Conservation (phyloP, 1,140 invertebrate genomes). For the Drosophila yakuba region DNA sequence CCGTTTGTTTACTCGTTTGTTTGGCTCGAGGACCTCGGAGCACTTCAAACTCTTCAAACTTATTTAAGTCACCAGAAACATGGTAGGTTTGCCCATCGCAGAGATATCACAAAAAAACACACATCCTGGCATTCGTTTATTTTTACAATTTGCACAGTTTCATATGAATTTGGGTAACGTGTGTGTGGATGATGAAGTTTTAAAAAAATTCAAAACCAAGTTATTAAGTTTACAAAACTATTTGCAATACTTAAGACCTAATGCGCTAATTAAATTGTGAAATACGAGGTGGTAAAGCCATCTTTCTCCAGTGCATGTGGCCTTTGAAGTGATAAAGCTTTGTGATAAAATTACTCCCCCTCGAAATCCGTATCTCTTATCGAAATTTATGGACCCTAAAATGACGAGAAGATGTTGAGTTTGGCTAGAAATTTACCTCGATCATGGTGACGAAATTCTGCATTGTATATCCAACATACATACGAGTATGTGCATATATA, state of each 20-base stretch:
- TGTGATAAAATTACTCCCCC: neutral
- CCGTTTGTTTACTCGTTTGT: constrained; percentile 12
- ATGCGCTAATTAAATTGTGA: constrained; percentile 19
- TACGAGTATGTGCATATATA: neutral
- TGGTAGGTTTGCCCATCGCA: constrained; percentile 50
- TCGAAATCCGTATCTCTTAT: constrained; percentile 4
- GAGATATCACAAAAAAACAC: neutral
- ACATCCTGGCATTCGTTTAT: neutral
- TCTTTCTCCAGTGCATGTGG: neutral
- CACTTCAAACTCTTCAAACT: neutral
- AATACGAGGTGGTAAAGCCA: constrained; percentile 29
- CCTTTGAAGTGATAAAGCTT: neutral
- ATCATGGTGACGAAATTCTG: constrained; percentile 27
- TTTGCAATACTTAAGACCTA: neutral
- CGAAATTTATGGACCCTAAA: constrained; percentile 9
- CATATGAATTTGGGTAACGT: neutral
- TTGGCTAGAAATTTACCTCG: neutral
- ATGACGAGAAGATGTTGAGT: constrained; percentile 5
- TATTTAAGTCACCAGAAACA: constrained; percentile 18
- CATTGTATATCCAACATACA: neutral
- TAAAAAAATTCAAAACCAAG: neutral
- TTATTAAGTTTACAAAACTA: neutral
- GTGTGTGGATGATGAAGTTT: neutral
- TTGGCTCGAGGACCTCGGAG: constrained; percentile 26
- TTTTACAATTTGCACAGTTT: neutral